phyloP scores from a whole-genome alignment of 2,888 invertebrate genomes.

The Myopa testacea region DNA sequence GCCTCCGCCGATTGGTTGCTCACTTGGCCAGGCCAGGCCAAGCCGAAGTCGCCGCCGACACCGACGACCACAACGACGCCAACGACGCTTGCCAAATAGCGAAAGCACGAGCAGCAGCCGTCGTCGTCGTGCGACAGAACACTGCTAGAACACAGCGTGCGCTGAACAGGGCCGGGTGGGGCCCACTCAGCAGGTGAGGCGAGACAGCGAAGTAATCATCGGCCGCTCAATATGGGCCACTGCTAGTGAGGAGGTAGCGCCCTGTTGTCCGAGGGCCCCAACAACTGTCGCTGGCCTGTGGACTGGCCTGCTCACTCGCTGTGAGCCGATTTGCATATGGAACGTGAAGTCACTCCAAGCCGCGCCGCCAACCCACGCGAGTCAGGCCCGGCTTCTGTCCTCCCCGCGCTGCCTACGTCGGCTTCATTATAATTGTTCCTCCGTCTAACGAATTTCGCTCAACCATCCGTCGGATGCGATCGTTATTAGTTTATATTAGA shows the following conservation, averaged over 20 bases:
- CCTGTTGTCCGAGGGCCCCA: not conserved
- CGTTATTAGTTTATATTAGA: constrained; percentile 35
- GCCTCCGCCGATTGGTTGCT: constrained; percentile 46
- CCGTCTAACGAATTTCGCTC: constrained; percentile 22
- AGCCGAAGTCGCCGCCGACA: constrained; percentile 5
- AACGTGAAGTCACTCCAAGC: not conserved
- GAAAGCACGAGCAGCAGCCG: constrained; percentile 27
- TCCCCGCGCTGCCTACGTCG: constrained; percentile 14
- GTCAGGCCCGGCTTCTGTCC: constrained; percentile 1
- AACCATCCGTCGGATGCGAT: constrained; percentile 32
- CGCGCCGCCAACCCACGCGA: constrained; percentile 25
- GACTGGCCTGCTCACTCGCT: not conserved
- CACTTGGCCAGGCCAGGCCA: not conserved
- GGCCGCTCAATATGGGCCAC: not conserved
- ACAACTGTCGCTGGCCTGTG: not conserved
- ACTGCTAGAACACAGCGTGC: not conserved
- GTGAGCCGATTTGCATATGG: constrained; percentile 12
- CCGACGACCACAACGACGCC: not conserved
- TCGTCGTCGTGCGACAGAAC: not conserved
- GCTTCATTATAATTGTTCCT: constrained; percentile 19
- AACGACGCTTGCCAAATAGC: constrained; percentile 23
- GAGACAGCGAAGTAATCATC: not conserved
- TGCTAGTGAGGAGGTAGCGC: not conserved
- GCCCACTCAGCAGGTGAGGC: not conserved
- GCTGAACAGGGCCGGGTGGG: not conserved